Percentiles rank a stretch among this genome's conserved stretches.
Conservation (phyloP, 2,797 vertebrate genomes). For the Sebastes oblongus region DNA sequence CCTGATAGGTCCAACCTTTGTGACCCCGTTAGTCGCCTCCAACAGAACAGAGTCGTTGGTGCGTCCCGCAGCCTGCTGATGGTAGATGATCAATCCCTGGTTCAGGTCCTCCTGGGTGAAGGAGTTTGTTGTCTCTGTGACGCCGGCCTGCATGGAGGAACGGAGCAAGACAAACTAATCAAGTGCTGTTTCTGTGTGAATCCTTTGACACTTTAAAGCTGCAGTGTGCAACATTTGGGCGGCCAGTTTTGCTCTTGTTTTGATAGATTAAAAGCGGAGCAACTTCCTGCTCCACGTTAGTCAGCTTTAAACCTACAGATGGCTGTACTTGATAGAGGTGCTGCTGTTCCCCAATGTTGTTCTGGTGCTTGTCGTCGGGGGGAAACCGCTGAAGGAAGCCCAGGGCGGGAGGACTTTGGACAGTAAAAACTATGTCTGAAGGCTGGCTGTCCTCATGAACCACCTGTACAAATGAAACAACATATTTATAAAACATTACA, state of each 20-base stretch:
- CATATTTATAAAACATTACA: too few relatives aligned
- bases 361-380: conserved; percentile 39
- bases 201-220: neutral
- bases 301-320: neutral
- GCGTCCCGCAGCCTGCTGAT: conserved; percentile 77
- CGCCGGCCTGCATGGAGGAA: conserved; percentile 26
- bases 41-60: conserved; percentile 81
- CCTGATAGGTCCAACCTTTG: conserved; percentile 74
- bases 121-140: conserved; percentile 54
- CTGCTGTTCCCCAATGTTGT: conserved; percentile 19
- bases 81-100: conserved; percentile 83
- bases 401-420: conserved; percentile 76
- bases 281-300: neutral
- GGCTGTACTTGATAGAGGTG: conserved; percentile 43
- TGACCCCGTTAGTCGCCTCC: conserved; percentile 84
- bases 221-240: neutral
- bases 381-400: conserved; percentile 81
- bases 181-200: neutral
- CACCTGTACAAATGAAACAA: conserved; percentile 76
- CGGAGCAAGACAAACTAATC: neutral
- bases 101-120: conserved; percentile 89
- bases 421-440: conserved; percentile 83
- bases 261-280: neutral
- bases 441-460: conserved; percentile 84
- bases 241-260: neutral